Evolutionary conservation across 2,797 vertebrate species (phyloP), one percentile per base, ranked within the genome.

Genomic region (Benthosema pterotum): DNA sequence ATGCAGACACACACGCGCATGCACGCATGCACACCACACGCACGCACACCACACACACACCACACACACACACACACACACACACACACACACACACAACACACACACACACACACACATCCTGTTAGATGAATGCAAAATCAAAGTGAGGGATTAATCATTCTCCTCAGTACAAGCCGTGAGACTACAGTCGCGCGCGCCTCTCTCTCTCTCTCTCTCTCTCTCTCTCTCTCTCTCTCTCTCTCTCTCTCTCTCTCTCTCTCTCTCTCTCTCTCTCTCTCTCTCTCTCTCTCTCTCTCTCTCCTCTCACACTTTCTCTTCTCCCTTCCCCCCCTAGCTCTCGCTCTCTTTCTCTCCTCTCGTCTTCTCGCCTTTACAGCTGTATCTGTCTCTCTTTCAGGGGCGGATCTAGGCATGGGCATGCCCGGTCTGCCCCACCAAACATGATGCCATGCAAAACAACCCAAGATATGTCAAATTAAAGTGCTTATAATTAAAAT

Each of bases 141-240:
- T 88, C 83, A 88, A 87, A 86, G 83, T 65, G 72, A 68, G 53
- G 73, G 82, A 88, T 90, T 79, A 87, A 83, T 86, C 82, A 88
- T 86, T 87, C 82, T 86, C 79, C 85, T 86, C 82, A 78, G 72
- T 69, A 76, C 69, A 83, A 84, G 86, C 77, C 79, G 72, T 8
- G 16, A 82, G 62, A 74, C 69, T 74, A 80, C 38, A 16, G 25
- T 51, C 58, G 15, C 22, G 32, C 22, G 32, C 13, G 3, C 5
- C 11, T 17, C 22, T 60, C 42, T 54, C 56, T 64, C 42, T 19
- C 13, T 12, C 18, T 18, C 59, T 42, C 51, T 16, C 17, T 51
- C 52, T 49, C 45, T 52, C 66, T 57, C 46, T 70, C 48, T 48
- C 47, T 18, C 60, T 18, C 46, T 49, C 19, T 42, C 4, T 28